Evolutionary conservation across 2,113 vertebrate species (phyloP).

Genomic region (Rhea americana): DNA sequence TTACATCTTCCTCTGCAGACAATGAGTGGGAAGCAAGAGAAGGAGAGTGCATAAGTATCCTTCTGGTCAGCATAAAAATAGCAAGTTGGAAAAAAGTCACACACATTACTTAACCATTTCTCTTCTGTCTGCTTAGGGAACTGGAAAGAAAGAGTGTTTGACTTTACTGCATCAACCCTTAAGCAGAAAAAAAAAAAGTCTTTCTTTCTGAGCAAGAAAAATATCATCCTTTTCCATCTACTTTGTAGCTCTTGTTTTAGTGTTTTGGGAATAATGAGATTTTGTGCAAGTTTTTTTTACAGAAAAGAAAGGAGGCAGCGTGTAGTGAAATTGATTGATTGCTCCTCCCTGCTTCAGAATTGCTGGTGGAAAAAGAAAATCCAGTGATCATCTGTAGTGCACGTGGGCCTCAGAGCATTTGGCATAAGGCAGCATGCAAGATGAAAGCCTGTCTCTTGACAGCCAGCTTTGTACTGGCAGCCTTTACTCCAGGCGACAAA

Average conservation of each 20-base stretch:
- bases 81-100: background rate
- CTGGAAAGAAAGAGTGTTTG: background rate
- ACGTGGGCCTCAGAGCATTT: background rate
- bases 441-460: constrained; percentile 55
- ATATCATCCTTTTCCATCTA: background rate
- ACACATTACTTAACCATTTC: background rate
- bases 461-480: constrained; percentile 48
- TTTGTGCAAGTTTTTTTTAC: background rate
- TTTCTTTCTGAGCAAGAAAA: background rate
- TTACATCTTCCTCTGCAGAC: constrained; percentile 1
- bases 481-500: constrained; percentile 59
- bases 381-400: background rate
- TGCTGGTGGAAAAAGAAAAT: constrained; percentile 9
- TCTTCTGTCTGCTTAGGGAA: constrained; percentile 24
- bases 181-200: background rate
- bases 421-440: constrained; percentile 30
- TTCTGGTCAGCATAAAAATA: constrained; percentile 17
- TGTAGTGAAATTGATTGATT: background rate
- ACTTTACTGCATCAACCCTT: background rate
- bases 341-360: background rate
- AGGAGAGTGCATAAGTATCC: background rate
- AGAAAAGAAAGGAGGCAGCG: background rate
- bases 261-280: background rate
- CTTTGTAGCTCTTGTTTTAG: background rate
- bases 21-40: background rate